phyloP scores from a whole-genome alignment of 2,113 vertebrate genomes.

The Sapayoa aenigma region DNA sequence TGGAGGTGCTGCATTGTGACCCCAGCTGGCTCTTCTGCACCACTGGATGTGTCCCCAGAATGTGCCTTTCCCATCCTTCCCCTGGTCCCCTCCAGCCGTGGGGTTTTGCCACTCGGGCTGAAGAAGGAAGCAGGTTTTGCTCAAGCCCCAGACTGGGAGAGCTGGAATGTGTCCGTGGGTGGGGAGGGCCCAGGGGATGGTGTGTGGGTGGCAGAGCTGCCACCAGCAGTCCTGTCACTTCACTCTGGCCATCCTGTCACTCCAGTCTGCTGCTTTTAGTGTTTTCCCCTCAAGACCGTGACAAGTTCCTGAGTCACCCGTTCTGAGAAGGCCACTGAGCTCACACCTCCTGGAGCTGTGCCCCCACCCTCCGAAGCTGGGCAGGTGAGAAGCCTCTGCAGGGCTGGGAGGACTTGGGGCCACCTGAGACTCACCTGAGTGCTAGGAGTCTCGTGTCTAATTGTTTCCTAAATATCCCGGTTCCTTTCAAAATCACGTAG shows the following conservation, averaged over 20 bases:
- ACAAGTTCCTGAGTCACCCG: not conserved
- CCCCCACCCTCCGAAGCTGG: fast-evolving
- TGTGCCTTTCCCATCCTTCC: fast-evolving
- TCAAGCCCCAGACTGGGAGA: not conserved
- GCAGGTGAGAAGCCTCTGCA: not conserved
- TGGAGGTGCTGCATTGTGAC: not conserved
- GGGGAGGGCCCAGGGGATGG: fast-evolving
- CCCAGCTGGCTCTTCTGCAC: not conserved
- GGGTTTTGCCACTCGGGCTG: not conserved
- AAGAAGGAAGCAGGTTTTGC: not conserved
- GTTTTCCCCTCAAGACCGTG: not conserved
- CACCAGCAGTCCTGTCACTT: not conserved
- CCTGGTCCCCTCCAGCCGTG: not conserved
- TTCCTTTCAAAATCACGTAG: not conserved
- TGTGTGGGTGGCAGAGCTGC: not conserved
- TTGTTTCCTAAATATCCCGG: not conserved
- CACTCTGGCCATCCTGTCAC: fast-evolving
- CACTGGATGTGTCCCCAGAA: fast-evolving
- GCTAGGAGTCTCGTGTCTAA: not conserved
- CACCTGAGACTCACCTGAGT: not conserved
- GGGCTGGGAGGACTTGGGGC: not conserved
- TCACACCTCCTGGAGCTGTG: not conserved
- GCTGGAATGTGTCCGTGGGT: not conserved
- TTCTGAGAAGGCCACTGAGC: not conserved
- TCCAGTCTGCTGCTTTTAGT: fast-evolving